Percentiles rank a stretch among this genome's conserved stretches.
These are phyloP conservation scores for Aspiorhynchus laticeps DNA, from an alignment of 2,113 vertebrate species.

Conservation along the genomic window DNA sequence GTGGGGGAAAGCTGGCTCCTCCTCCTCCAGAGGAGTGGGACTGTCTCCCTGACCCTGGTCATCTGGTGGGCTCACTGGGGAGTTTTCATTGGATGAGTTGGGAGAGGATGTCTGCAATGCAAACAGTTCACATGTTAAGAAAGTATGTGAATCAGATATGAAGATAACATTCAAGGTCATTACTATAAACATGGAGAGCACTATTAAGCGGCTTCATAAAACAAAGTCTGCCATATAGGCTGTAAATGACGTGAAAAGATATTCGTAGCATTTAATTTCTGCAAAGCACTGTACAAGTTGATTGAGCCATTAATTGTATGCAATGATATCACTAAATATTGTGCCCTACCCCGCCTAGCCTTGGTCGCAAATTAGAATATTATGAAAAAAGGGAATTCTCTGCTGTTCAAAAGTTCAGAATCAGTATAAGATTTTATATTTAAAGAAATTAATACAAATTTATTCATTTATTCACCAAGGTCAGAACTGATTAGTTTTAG, in stretches of 20 bases:
- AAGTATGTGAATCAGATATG: neutral
- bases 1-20: conserved; percentile 98
- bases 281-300: neutral
- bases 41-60: conserved; percentile 91
- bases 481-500: too few species aligned
- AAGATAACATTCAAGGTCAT: neutral
- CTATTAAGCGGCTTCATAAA: neutral
- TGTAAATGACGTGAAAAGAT: neutral
- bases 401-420: neutral
- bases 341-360: neutral
- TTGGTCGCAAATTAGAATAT: neutral
- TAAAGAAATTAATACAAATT: too few species aligned
- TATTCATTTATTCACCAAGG: too few species aligned
- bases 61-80: conserved; percentile 94
- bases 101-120: conserved; percentile 89
- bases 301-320: neutral
- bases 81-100: conserved; percentile 99
- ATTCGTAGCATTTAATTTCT: neutral
- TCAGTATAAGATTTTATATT: neutral
- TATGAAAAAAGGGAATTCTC: neutral
- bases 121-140: conserved; percentile 26
- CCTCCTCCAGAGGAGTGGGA: conserved; percentile 93
- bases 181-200: neutral
- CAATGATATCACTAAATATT: neutral
- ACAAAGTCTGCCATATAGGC: neutral